These are phyloP conservation scores for human (Homo sapiens) DNA, from an alignment of 2,113 vertebrate species.

Conservation along the genomic window DNA sequence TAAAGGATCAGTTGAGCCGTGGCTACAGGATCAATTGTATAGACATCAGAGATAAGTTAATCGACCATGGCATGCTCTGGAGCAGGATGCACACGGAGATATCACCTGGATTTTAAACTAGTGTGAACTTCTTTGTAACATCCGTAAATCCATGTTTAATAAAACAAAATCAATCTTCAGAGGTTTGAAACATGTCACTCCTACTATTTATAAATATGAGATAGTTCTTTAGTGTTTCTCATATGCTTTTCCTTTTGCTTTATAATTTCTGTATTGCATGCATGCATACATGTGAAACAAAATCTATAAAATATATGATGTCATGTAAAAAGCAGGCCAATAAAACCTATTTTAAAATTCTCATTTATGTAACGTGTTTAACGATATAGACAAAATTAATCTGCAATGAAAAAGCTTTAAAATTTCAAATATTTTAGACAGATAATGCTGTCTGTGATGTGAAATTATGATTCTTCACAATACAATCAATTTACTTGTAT, in stretches of 20 bases:
- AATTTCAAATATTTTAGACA: background rate
- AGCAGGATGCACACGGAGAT: background rate
- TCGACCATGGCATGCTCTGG: background rate
- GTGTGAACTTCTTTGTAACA: background rate
- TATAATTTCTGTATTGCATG: background rate
- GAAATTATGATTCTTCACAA: background rate
- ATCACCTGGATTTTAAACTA: background rate
- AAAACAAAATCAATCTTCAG: background rate
- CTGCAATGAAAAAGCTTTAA: background rate
- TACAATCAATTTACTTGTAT: background rate
- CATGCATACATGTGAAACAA: background rate
- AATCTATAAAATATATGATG: background rate
- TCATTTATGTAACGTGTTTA: background rate
- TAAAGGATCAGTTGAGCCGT: background rate
- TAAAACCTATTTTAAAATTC: background rate
- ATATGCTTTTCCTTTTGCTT: slow-evolving; percentile 8
- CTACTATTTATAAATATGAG: background rate
- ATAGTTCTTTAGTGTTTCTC: background rate
- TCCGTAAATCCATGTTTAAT: background rate
- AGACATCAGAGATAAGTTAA: background rate
- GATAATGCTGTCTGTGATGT: background rate
- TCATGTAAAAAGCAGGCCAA: background rate
- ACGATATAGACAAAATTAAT: background rate
- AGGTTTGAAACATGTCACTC: background rate
- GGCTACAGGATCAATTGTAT: background rate